A percentile compares a stretch with the other conserved stretches of the same genome.
phyloP scores from a whole-genome alignment of 2,113 vertebrate genomes.

The Actenoides hombroni region DNA sequence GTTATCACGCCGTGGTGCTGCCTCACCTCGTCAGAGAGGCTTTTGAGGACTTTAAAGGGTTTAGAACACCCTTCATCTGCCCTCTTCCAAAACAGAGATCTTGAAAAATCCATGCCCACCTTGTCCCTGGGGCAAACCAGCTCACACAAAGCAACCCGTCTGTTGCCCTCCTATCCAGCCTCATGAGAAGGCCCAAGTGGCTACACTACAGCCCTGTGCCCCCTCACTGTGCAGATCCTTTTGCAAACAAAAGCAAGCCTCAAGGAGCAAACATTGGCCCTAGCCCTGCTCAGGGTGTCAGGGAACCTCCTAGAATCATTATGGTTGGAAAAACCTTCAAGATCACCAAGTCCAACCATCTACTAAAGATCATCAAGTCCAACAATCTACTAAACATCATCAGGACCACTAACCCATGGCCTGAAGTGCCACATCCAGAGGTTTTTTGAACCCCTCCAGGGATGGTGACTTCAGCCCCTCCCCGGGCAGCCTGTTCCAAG shows the following conservation, averaged over 20 bases:
- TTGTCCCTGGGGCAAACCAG: not conserved
- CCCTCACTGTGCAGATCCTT: not conserved
- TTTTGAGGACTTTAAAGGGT: not conserved
- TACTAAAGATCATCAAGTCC: no score
- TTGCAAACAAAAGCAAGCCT: not conserved
- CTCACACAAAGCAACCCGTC: not conserved
- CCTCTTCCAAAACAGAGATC: not conserved
- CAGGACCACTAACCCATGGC: no score
- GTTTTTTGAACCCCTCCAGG: no score
- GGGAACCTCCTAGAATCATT: not conserved
- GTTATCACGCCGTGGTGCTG: accelerated
- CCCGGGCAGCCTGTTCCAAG: no score
- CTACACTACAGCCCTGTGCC: accelerated
- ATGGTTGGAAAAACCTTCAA: no score
- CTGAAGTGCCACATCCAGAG: no score
- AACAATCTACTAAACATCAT: no score
- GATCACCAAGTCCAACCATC: no score
- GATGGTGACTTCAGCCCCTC: no score
- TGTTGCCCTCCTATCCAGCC: not conserved
- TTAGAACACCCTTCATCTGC: not conserved
- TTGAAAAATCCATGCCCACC: not conserved
- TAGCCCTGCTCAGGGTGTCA: not conserved
- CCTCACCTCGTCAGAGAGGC: not conserved
- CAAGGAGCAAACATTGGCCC: not conserved
- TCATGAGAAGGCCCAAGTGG: not conserved